Conservation (phyloP, 2,888 invertebrate genomes). For the Pristionchus exspectatus region DNA sequence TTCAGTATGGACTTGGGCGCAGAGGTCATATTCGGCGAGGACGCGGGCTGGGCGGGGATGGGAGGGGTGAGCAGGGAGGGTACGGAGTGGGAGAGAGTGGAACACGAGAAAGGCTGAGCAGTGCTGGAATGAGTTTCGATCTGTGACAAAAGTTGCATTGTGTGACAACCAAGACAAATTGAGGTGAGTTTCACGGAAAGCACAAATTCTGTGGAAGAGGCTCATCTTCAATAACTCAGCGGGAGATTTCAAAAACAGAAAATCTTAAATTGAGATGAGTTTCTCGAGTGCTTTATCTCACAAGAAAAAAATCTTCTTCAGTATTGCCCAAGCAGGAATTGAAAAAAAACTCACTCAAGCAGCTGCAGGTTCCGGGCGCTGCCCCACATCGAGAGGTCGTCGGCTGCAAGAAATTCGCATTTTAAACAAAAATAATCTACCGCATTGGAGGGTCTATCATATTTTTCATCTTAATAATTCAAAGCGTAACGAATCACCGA, state of each 20-base stretch:
- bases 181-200: neutral
- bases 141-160: too few relatives aligned
- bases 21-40: neutral
- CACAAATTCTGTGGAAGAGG: neutral
- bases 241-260: neutral
- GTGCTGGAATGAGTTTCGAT: neutral
- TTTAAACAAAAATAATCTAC: neutral
- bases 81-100: slow-evolving; percentile 44
- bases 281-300: neutral
- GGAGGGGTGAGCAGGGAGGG: slow-evolving; percentile 3
- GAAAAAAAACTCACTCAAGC: neutral
- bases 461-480: too few relatives aligned
- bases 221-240: neutral
- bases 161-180: too few relatives aligned
- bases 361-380: slow-evolving; percentile 6
- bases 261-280: neutral
- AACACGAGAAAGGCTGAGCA: neutral
- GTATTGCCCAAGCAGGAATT: too few relatives aligned
- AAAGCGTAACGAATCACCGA: slow-evolving; percentile 21
- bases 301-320: too few relatives aligned
- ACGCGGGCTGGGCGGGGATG: neutral
- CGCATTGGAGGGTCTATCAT: neutral
- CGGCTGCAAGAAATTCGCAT: neutral
- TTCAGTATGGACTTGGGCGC: slow-evolving; percentile 39
- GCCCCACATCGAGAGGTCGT: slow-evolving; percentile 34